Conservation (phyloP, 2,113 vertebrate genomes). For the Nettapus auritus region DNA sequence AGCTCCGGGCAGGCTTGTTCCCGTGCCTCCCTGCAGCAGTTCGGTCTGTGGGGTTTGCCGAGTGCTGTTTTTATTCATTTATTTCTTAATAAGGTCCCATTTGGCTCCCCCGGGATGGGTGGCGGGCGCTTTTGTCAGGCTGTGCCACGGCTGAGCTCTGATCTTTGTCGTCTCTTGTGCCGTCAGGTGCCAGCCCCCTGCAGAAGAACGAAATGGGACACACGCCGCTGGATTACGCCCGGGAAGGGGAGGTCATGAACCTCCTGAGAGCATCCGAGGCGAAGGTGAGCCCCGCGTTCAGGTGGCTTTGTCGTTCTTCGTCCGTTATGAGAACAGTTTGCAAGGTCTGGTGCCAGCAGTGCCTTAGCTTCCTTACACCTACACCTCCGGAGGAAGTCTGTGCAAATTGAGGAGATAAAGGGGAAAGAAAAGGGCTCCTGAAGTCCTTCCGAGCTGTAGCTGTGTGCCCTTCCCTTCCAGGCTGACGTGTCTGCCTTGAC, state of each 20-base stretch:
- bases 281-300: conserved; percentile 79
- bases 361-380: too few relatives aligned
- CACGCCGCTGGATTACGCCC: conserved; percentile 87
- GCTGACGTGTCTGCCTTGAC: accelerated
- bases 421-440: background rate
- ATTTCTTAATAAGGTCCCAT: background rate
- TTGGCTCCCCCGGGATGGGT: background rate
- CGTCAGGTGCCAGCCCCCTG: conserved; percentile 90
- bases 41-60: background rate
- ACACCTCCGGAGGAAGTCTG: accelerated
- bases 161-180: background rate
- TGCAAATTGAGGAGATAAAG: accelerated
- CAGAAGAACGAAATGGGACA: conserved; percentile 93
- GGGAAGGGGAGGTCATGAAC: conserved; percentile 88
- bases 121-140: background rate
- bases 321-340: background rate
- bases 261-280: conserved; percentile 83
- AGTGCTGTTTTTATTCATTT: accelerated
- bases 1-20: accelerated
- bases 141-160: background rate
- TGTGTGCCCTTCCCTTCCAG: accelerated
- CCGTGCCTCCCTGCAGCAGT: background rate
- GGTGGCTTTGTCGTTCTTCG: background rate
- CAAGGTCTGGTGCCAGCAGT: too few relatives aligned
- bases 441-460: background rate